These are phyloP conservation scores for Siniperca obscura DNA, from an alignment of 2,797 vertebrate genomes.

Conservation along the genomic window DNA sequence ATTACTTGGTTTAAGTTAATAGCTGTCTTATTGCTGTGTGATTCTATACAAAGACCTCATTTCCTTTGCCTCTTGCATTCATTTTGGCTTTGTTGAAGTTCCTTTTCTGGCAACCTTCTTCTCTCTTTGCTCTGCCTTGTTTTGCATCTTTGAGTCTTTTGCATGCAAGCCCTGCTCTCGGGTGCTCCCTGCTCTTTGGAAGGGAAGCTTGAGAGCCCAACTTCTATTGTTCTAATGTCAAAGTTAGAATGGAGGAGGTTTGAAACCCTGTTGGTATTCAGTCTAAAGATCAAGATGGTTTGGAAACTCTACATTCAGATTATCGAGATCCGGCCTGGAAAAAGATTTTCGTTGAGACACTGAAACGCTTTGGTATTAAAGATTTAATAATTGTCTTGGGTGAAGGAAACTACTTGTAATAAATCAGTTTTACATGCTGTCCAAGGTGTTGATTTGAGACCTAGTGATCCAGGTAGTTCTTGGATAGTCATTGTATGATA, in stretches of 20 bases:
- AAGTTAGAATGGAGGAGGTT: conserved; percentile 75
- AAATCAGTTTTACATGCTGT: neutral
- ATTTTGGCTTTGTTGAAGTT: conserved; percentile 45
- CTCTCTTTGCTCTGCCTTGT: conserved; percentile 65
- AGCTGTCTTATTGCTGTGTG: neutral
- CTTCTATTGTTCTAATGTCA: conserved; percentile 79
- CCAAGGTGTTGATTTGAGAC: neutral
- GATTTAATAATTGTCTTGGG: conserved; percentile 3
- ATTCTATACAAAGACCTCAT: conserved; percentile 3
- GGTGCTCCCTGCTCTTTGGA: conserved; percentile 71
- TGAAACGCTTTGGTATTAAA: conserved; percentile 6
- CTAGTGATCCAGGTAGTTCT: neutral
- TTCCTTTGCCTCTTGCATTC: conserved; percentile 27
- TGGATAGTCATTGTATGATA: neutral
- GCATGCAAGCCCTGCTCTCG: conserved; percentile 77
- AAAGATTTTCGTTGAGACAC: conserved; percentile 11
- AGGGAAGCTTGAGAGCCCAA: conserved; percentile 67
- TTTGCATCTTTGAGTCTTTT: conserved; percentile 79
- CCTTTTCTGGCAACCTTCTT: conserved; percentile 51
- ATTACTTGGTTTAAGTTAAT: neutral
- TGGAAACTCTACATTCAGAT: conserved; percentile 44
- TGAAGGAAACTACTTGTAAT: conserved; percentile 4
- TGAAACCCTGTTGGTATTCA: conserved; percentile 70
- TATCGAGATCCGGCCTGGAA: conserved; percentile 24
- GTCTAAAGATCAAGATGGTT: conserved; percentile 67